Evolutionary conservation across 2,888 invertebrate species (phyloP).

Genomic region (Stenodema calcarata): DNA sequence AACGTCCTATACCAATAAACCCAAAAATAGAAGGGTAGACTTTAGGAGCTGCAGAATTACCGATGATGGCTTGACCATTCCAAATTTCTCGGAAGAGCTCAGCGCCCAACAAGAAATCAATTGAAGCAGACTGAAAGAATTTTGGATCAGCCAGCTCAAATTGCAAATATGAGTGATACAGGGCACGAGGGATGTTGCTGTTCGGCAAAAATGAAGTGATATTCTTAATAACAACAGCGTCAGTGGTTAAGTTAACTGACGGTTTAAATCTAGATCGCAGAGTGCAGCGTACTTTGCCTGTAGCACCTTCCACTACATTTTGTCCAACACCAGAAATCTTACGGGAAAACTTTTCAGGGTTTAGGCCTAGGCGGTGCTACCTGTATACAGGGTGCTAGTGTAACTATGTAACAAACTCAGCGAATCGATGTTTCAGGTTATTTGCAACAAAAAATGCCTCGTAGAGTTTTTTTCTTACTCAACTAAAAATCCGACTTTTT

Average conservation of each 20-base stretch:
- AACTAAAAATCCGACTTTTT: too few species aligned
- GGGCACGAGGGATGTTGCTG: background rate
- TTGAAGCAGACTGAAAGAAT: conserved; percentile 29
- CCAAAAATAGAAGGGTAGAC: conserved; percentile 16
- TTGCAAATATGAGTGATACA: background rate
- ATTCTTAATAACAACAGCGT: background rate
- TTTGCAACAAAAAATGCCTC: too few species aligned
- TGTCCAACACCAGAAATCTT: too few species aligned
- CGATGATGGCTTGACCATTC: background rate
- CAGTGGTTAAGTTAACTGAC: background rate
- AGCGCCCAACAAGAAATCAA: conserved; percentile 38
- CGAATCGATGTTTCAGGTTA: too few species aligned
- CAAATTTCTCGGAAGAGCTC: conserved; percentile 31
- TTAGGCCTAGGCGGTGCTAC: background rate
- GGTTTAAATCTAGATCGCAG: background rate
- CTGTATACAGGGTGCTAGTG: background rate
- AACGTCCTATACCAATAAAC: background rate
- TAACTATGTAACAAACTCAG: too few species aligned
- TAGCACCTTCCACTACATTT: background rate
- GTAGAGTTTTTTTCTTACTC: too few species aligned
- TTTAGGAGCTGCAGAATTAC: background rate
- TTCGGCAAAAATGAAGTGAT: background rate
- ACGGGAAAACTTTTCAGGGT: too few species aligned
- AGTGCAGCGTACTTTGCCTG: background rate
- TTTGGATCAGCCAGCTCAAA: conserved; percentile 38